phyloP scores from a whole-genome alignment of 2,888 invertebrate genomes.

The Lycophotia porphyrea region DNA sequence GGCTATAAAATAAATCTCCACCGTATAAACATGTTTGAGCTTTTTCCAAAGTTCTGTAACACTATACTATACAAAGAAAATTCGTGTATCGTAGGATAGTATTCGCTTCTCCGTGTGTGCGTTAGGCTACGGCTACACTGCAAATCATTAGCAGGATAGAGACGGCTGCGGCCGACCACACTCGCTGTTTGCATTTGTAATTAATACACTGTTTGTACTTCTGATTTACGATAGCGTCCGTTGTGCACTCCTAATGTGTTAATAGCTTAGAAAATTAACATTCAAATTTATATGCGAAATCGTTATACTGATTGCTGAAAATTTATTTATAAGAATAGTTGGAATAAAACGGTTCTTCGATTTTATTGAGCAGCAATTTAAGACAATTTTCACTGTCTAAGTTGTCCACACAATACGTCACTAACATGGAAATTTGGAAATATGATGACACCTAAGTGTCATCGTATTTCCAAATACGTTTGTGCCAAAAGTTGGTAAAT shows the following conservation, averaged over 20 bases:
- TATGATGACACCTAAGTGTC: no score
- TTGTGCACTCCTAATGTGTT: conserved; percentile 87
- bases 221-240: conserved; percentile 89
- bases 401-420: no score
- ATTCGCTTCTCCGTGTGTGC: conserved; percentile 55
- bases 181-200: conserved; percentile 90
- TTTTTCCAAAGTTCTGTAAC: neutral
- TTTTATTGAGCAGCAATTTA: neutral
- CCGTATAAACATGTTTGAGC: neutral
- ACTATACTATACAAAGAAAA: neutral
- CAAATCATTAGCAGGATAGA: conserved; percentile 90
- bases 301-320: conserved; percentile 20
- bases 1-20: neutral
- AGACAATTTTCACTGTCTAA: neutral
- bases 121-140: conserved; percentile 78
- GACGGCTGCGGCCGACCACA: conserved; percentile 88
- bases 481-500: neutral
- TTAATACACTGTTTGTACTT: conserved; percentile 90
- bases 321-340: neutral
- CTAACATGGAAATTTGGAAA: no score
- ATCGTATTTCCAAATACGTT: neutral
- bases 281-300: conserved; percentile 55
- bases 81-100: conserved; percentile 41
- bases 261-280: conserved; percentile 87
- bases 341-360: neutral